Evolutionary conservation across 2,888 invertebrate species (phyloP).

Genomic region (Pristionchus maxplancki): DNA sequence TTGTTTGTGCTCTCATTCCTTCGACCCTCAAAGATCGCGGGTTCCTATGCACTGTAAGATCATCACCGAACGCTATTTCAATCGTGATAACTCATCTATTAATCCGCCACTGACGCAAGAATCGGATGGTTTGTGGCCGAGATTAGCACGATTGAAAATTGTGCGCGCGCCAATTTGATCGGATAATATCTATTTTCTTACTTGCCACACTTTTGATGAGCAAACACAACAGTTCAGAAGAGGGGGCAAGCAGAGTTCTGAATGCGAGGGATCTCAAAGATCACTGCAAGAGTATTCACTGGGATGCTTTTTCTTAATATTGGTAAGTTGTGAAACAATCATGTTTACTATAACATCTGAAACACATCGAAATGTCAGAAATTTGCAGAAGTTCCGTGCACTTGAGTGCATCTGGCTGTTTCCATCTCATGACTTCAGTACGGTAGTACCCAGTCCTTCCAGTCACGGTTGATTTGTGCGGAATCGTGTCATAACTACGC

Average conservation of each 20-base stretch:
- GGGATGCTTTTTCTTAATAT: too few species aligned
- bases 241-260: background rate
- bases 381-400: background rate
- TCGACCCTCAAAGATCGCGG: background rate
- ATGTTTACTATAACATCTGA: too few species aligned
- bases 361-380: too few species aligned
- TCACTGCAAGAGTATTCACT: background rate
- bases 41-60: background rate
- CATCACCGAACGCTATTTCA: background rate
- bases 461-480: background rate
- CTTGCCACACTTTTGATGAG: slow-evolving; percentile 30
- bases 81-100: background rate
- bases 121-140: background rate
- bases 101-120: background rate
- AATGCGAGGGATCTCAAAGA: background rate
- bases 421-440: background rate
- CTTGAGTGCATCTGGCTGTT: too few species aligned
- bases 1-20: background rate
- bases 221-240: background rate
- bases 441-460: too few species aligned
- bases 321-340: too few species aligned
- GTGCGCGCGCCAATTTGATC: background rate
- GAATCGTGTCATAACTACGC: background rate
- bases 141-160: background rate
- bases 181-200: slow-evolving; percentile 16